Evolutionary conservation across 2,888 invertebrate species (phyloP).

Genomic region (Scaptomyza flava): DNA sequence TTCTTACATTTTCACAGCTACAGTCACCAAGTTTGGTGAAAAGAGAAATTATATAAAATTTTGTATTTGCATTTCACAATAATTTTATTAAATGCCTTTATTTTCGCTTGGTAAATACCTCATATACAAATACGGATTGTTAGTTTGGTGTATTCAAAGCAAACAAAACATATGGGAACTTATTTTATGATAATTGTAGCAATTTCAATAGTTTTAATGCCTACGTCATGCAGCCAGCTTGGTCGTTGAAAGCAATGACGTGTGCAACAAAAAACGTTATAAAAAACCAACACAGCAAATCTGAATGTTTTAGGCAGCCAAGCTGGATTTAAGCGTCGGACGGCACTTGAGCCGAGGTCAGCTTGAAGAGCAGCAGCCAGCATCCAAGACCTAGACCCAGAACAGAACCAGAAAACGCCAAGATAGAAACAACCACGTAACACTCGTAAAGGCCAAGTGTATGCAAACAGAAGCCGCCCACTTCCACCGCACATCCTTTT

Average conservation of each 20-base stretch:
- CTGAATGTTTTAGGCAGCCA: slow-evolving; percentile 26
- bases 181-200: slow-evolving; percentile 6
- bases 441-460: slow-evolving; percentile 68
- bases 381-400: slow-evolving; percentile 42
- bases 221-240: slow-evolving; percentile 5
- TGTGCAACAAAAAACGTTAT: slow-evolving; percentile 1
- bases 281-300: not conserved
- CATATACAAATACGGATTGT: slow-evolving; percentile 2
- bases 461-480: slow-evolving; percentile 46
- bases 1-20: no score
- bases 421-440: slow-evolving; percentile 45
- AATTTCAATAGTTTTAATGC: not conserved
- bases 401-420: slow-evolving; percentile 7
- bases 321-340: slow-evolving; percentile 27
- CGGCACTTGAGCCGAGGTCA: slow-evolving; percentile 51
- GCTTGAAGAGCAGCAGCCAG: slow-evolving; percentile 30
- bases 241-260: slow-evolving; percentile 6
- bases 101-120: slow-evolving; percentile 19
- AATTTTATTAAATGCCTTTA: slow-evolving; percentile 8
- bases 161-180: not conserved
- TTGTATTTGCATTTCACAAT: slow-evolving; percentile 2
- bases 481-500: slow-evolving; percentile 35
- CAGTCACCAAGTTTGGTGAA: no score
- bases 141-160: slow-evolving; percentile 4
- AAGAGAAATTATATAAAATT: no score